Conservation (phyloP, 2,113 vertebrate species). For the Plecotus auritus region DNA sequence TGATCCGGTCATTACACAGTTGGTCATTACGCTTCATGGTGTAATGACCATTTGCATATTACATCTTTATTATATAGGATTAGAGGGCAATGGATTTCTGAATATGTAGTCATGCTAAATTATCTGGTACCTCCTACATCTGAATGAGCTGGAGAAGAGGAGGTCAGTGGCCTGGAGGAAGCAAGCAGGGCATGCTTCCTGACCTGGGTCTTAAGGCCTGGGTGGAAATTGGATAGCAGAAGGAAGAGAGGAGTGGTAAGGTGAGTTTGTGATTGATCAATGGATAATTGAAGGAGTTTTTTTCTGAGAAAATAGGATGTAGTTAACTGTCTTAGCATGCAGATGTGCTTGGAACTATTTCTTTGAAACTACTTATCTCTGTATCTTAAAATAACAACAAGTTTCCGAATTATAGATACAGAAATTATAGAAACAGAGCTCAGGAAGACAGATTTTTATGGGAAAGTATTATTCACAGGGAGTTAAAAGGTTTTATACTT, state of each 20-base stretch:
- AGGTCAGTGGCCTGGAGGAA: background rate
- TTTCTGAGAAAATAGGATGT: slow-evolving; percentile 23
- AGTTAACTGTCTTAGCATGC: slow-evolving; percentile 4
- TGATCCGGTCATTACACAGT: no score
- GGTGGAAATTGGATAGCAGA: background rate
- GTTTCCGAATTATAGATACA: slow-evolving; percentile 46
- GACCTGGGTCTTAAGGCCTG: background rate
- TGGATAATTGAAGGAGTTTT: background rate
- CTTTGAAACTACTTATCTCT: slow-evolving; percentile 51
- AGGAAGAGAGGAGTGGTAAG: background rate
- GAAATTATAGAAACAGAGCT: slow-evolving; percentile 62
- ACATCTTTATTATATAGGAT: no score
- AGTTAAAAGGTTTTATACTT: slow-evolving; percentile 66
- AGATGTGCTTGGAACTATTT: slow-evolving; percentile 51
- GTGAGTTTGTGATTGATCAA: slow-evolving; percentile 27
- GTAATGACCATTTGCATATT: no score
- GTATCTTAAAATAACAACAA: slow-evolving; percentile 64
- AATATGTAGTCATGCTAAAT: background rate
- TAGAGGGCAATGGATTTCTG: background rate
- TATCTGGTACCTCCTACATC: background rate
- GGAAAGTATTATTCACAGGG: slow-evolving; percentile 62
- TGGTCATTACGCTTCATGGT: no score
- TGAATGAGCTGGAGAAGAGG: background rate
- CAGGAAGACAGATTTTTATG: slow-evolving; percentile 51
- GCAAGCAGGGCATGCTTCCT: background rate